These are phyloP conservation scores for Brachycybe producta DNA, from an alignment of 2,888 invertebrate species.

Conservation along the genomic window DNA sequence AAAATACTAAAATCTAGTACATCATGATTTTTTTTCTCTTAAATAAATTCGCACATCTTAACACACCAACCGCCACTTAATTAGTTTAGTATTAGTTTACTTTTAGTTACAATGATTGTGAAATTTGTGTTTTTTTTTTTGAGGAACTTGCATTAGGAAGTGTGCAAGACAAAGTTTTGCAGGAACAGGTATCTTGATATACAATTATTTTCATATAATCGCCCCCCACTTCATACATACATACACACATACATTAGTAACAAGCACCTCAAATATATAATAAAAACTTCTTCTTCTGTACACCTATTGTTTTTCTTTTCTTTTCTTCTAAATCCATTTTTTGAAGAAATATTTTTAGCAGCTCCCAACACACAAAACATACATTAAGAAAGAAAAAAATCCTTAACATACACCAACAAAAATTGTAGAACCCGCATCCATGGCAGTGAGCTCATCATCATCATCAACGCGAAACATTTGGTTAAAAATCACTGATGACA, in stretches of 20 bases:
- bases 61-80: no score
- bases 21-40: background rate
- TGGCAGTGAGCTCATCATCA: conserved; percentile 18
- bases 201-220: conserved; percentile 11
- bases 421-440: conserved; percentile 16
- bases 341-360: conserved; percentile 8
- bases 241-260: conserved; percentile 10
- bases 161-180: conserved; percentile 9
- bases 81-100: conserved; percentile 1
- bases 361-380: conserved; percentile 9
- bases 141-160: conserved; percentile 18
- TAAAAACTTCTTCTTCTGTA: conserved; percentile 14
- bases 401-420: no score
- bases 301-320: conserved; percentile 3
- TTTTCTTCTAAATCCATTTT: background rate
- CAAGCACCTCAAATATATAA: conserved; percentile 10
- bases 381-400: no score
- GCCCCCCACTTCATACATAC: no score
- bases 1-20: conserved; percentile 9
- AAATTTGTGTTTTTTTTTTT: conserved; percentile 14
- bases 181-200: conserved; percentile 15
- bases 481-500: no score
- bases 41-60: no score
- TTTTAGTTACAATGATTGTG: conserved; percentile 16
- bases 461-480: no score